These are phyloP conservation scores for Tricholaema leucomelas DNA, from an alignment of 2,113 vertebrate genomes.

Conservation along the genomic window DNA sequence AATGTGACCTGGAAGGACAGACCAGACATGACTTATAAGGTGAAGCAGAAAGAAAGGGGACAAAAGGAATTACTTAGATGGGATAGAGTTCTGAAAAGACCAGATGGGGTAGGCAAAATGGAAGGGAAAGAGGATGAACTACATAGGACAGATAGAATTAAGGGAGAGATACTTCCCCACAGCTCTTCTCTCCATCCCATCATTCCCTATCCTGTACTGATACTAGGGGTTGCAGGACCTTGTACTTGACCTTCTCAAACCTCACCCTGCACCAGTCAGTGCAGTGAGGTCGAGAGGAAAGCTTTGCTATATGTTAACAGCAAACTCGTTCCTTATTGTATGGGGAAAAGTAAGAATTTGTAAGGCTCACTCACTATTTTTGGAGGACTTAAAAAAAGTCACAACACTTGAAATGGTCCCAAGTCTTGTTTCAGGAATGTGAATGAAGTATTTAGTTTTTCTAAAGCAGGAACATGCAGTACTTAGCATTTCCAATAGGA, in stretches of 20 bases:
- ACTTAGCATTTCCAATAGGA: slow-evolving; percentile 66
- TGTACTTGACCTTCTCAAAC: no score
- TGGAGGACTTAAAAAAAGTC: slow-evolving; percentile 54
- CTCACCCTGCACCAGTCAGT: no score
- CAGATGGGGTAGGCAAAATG: background rate
- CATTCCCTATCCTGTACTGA: no score
- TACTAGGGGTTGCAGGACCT: no score
- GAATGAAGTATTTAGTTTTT: slow-evolving; percentile 62
- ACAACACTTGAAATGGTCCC: slow-evolving; percentile 56
- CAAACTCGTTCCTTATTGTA: background rate
- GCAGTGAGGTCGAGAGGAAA: background rate
- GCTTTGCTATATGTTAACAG: background rate
- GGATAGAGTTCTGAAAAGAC: background rate
- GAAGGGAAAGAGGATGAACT: background rate
- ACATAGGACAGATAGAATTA: background rate
- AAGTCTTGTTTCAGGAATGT: slow-evolving; percentile 53
- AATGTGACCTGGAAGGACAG: background rate
- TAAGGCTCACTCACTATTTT: slow-evolving; percentile 40
- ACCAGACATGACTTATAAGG: background rate
- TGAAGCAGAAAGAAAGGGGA: background rate
- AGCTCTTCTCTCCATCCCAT: no score
- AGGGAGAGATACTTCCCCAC: no score
- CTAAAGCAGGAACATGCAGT: slow-evolving; percentile 68
- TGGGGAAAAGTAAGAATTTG: slow-evolving; percentile 22
- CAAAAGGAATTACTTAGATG: background rate